Evolutionary conservation across 37 sponge, comb jelly and placozoan genomes (phyloP).

Genomic region (Amphimedon queenslandica): DNA sequence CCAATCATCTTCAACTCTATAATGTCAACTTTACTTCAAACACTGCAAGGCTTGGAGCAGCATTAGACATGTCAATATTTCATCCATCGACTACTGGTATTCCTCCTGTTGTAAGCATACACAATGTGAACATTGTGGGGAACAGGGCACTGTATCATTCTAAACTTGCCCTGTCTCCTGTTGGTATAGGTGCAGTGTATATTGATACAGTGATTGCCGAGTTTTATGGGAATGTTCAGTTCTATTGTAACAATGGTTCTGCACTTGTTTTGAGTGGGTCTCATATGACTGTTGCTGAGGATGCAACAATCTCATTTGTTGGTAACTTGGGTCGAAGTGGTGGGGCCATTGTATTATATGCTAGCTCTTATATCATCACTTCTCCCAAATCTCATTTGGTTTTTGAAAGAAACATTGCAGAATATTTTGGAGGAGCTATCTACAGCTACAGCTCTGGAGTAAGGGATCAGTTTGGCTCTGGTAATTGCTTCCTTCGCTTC

Average conservation of each 20-base stretch:
- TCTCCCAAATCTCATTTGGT: not conserved
- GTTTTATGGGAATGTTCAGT: not conserved
- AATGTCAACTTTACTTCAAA: constrained; percentile 6
- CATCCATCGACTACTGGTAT: constrained; percentile 18
- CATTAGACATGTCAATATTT: constrained; percentile 19
- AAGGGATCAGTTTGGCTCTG: constrained; percentile 5
- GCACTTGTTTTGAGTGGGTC: not conserved
- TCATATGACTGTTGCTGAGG: not conserved
- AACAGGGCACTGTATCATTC: constrained; percentile 7
- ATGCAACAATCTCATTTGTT: constrained; percentile 2
- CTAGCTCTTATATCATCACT: constrained; percentile 25
- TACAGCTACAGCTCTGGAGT: constrained; percentile 39
- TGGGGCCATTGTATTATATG: constrained; percentile 37
- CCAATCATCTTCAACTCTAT: not conserved
- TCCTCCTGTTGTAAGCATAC: not conserved
- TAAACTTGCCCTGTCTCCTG: not conserved
- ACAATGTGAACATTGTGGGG: not conserved
- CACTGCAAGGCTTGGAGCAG: constrained; percentile 32
- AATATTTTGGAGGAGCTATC: constrained; percentile 43
- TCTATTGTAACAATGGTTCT: constrained; percentile 1
- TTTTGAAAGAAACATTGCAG: constrained; percentile 29
- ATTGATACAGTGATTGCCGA: constrained; percentile 8
- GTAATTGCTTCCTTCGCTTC: constrained; percentile 51
- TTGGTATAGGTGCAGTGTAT: constrained; percentile 30
- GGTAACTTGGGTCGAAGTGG: constrained; percentile 33